These are phyloP conservation scores for Brachionichthys hirsutus DNA, from an alignment of 2,113 vertebrate species.

Conservation along the genomic window DNA sequence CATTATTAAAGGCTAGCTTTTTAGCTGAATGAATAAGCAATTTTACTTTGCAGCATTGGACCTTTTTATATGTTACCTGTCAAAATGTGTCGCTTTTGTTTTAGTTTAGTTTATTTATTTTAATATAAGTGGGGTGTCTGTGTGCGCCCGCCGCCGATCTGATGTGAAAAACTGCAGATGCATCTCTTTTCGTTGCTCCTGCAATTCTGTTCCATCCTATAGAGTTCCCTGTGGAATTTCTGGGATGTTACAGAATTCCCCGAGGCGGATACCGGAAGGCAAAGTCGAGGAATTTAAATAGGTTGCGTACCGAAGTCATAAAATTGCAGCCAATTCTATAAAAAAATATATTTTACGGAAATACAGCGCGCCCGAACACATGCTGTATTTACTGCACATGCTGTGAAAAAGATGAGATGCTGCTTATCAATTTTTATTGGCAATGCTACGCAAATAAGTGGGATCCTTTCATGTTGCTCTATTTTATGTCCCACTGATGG, in stretches of 20 bases:
- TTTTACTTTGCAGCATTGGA: too few species aligned
- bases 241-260: slow-evolving; percentile 22
- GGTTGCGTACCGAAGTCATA: slow-evolving; percentile 5
- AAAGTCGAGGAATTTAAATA: slow-evolving; percentile 37
- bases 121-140: not conserved
- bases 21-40: too few species aligned
- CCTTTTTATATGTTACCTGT: too few species aligned
- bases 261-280: slow-evolving; percentile 7
- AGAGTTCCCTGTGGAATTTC: slow-evolving; percentile 15
- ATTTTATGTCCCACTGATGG: not conserved
- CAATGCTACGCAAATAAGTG: not conserved
- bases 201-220: slow-evolving; percentile 1
- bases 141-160: not conserved
- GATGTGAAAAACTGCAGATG: not conserved
- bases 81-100: too few species aligned
- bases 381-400: not conserved
- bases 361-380: not conserved
- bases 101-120: too few species aligned
- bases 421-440: not conserved
- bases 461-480: not conserved
- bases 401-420: not conserved
- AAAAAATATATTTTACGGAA: slow-evolving; percentile 20
- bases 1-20: too few species aligned
- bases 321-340: slow-evolving; percentile 12
- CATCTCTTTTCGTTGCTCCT: not conserved